phyloP scores from a whole-genome alignment of 2,113 vertebrate genomes.

The Amphilophus citrinellus region DNA sequence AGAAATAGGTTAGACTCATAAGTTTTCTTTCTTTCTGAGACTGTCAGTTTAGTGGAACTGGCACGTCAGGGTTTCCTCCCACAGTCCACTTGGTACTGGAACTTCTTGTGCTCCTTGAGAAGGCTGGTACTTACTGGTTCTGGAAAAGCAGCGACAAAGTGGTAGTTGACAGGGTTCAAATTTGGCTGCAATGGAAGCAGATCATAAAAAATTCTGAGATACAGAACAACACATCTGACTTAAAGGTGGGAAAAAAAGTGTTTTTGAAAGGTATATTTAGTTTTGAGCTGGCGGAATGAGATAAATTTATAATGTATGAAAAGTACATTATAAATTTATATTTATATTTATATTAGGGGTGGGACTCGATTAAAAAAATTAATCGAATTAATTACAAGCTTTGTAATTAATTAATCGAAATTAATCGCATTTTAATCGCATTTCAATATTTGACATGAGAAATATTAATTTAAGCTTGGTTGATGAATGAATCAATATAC shows the following conservation, averaged over 20 bases:
- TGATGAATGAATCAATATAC: too few relatives aligned
- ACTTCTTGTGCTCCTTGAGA: background rate
- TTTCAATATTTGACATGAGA: too few relatives aligned
- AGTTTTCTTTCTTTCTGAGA: background rate
- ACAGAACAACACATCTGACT: background rate
- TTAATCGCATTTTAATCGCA: too few relatives aligned
- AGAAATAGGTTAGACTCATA: background rate
- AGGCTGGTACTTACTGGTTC: background rate
- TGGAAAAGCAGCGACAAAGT: background rate
- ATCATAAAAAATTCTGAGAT: background rate
- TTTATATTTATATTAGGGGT: too few relatives aligned
- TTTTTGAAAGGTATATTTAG: background rate
- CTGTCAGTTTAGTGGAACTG: background rate
- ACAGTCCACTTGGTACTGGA: background rate
- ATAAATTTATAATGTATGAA: too few relatives aligned
- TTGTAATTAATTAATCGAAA: too few relatives aligned
- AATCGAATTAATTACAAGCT: too few relatives aligned
- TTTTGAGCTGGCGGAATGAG: too few relatives aligned
- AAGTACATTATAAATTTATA: too few relatives aligned
- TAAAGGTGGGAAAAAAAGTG: background rate
- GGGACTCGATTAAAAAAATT: too few relatives aligned
- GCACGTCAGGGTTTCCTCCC: background rate
- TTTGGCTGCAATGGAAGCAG: background rate
- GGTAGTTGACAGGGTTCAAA: background rate
- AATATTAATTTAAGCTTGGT: too few relatives aligned